A percentile compares a stretch with the other conserved stretches of the same genome.
phyloP scores from a whole-genome alignment of 1,140 invertebrate species.

The Drosophila subpulchrella region DNA sequence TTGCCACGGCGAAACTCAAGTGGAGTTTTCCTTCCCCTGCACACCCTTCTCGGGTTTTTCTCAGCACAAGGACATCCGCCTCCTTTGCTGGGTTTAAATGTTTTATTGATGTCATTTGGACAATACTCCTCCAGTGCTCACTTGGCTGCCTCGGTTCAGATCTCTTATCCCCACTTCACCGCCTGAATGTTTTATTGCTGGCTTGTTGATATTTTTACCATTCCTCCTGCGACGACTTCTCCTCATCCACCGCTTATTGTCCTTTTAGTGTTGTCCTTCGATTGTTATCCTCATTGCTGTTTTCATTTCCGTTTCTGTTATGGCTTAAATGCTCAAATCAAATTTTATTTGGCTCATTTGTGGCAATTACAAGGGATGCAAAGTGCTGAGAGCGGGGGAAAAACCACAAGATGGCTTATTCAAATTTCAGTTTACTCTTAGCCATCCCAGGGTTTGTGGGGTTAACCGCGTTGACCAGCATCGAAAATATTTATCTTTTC shows the following conservation, averaged over 20 bases:
- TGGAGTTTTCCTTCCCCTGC: neutral
- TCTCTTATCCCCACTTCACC: slow-evolving; percentile 26
- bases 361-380: slow-evolving; percentile 40
- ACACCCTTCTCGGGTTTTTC: slow-evolving; percentile 6
- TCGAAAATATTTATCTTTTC: slow-evolving; percentile 66
- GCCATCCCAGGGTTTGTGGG: slow-evolving; percentile 2
- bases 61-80: slow-evolving; percentile 11
- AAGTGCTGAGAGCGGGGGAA: neutral
- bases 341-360: slow-evolving; percentile 68
- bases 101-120: slow-evolving; percentile 80
- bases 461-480: slow-evolving; percentile 51
- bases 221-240: slow-evolving; percentile 2
- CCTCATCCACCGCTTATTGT: slow-evolving; percentile 17
- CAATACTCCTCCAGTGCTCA: slow-evolving; percentile 58
- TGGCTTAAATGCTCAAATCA: slow-evolving; percentile 54
- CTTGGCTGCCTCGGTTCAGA: slow-evolving; percentile 45
- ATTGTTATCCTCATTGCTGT: slow-evolving; percentile 27
- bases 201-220: slow-evolving; percentile 68
- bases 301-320: slow-evolving; percentile 15
- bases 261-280: slow-evolving; percentile 54
- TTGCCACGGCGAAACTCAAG: slow-evolving; percentile 39
- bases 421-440: slow-evolving; percentile 28
- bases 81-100: slow-evolving; percentile 62
- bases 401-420: slow-evolving; percentile 15
- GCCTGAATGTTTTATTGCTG: slow-evolving; percentile 66